phyloP scores from a whole-genome alignment of 2,113 vertebrate species.

The Atherinomorus stipes region DNA sequence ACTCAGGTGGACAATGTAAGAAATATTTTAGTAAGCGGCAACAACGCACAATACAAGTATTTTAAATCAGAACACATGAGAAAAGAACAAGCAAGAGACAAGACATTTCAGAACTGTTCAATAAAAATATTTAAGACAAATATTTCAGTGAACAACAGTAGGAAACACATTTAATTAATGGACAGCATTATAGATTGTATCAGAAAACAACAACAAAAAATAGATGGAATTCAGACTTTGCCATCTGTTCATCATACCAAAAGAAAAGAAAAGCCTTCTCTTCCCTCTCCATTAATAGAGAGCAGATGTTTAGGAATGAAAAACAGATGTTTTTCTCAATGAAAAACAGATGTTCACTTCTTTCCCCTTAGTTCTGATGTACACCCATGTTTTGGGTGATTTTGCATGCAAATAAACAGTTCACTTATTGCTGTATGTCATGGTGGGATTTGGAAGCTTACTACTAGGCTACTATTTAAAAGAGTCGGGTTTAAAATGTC shows the following conservation, averaged over 20 bases:
- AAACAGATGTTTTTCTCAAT: slow-evolving; percentile 37
- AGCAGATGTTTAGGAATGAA: slow-evolving; percentile 32
- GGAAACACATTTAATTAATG: too few relatives aligned
- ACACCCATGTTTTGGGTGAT: slow-evolving; percentile 12
- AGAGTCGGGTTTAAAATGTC: too few relatives aligned
- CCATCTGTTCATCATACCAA: slow-evolving; percentile 6
- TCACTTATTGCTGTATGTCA: background rate
- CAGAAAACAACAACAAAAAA: too few relatives aligned
- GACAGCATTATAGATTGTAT: too few relatives aligned
- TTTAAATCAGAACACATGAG: too few relatives aligned
- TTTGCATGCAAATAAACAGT: background rate
- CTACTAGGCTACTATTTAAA: too few relatives aligned
- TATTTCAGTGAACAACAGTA: too few relatives aligned
- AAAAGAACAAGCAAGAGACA: background rate
- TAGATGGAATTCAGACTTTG: background rate
- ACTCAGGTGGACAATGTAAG: too few relatives aligned
- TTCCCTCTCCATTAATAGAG: slow-evolving; percentile 20
- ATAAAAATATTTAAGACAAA: too few relatives aligned
- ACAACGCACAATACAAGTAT: too few relatives aligned
- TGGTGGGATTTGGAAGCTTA: too few relatives aligned
- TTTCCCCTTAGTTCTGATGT: slow-evolving; percentile 1
- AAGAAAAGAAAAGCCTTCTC: background rate
- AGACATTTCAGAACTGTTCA: background rate
- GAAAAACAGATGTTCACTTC: slow-evolving; percentile 29
- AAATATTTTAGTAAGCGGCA: background rate